Percentiles rank a stretch among this genome's conserved stretches.
These are phyloP conservation scores for Bos javanicus DNA, from an alignment of 2,113 vertebrate species.

Conservation along the genomic window DNA sequence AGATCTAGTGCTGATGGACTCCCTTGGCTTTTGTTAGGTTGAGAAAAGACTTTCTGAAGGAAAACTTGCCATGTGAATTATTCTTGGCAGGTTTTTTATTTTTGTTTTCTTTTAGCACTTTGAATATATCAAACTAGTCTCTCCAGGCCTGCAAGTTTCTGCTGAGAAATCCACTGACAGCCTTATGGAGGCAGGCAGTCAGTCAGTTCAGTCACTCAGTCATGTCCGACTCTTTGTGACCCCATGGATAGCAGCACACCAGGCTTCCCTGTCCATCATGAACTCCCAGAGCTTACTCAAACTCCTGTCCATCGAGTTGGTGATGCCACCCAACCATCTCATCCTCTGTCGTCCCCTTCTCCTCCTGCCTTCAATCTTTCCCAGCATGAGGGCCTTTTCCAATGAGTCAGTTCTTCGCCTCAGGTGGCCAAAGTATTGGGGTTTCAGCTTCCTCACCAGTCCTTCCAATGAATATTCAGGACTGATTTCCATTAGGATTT, in stretches of 20 bases:
- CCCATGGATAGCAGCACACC: not conserved
- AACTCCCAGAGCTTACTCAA: not conserved
- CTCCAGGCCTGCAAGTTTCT: not conserved
- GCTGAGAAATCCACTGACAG: not conserved
- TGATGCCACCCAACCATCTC: not conserved
- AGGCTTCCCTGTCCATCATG: not conserved
- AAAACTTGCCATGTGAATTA: not conserved
- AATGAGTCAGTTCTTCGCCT: not conserved
- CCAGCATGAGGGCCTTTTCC: not conserved
- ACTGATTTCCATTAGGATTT: not conserved
- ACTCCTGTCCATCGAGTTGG: not conserved
- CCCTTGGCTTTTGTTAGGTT: not conserved
- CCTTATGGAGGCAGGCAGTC: not conserved
- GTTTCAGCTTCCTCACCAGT: not conserved
- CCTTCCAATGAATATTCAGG: not conserved
- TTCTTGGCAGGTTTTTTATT: not conserved
- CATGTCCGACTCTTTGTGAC: accelerated
- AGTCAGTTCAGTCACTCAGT: not conserved
- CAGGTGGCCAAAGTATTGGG: not conserved
- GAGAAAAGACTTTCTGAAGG: not conserved
- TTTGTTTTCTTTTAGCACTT: not conserved
- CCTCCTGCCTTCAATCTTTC: not conserved
- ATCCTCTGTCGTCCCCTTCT: not conserved
- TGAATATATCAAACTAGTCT: not conserved
- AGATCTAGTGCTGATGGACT: not conserved